Evolutionary conservation across 2,113 vertebrate genomes (phyloP).

Genomic region (Carassius gibelio): DNA sequence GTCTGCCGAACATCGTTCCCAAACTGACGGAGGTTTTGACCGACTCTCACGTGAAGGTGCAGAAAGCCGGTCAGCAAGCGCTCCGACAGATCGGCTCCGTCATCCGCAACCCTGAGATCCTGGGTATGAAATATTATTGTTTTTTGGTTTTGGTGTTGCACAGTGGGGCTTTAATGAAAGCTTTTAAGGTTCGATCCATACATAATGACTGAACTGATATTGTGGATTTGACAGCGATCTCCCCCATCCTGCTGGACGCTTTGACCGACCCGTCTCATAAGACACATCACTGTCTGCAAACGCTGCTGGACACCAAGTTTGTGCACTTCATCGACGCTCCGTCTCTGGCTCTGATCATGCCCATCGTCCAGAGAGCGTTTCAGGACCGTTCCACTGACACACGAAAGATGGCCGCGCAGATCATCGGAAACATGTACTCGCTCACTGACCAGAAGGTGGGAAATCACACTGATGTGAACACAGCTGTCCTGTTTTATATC

Average conservation of each 20-base stretch:
- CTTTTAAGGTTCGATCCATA: not conserved
- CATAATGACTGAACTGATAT: slow-evolving; percentile 10
- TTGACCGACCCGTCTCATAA: slow-evolving; percentile 93
- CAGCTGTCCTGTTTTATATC: not conserved
- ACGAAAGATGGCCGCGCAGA: slow-evolving; percentile 98
- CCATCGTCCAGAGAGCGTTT: slow-evolving; percentile 96
- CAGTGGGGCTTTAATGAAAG: not conserved
- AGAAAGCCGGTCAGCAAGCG: slow-evolving; percentile 96
- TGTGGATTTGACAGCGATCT: slow-evolving; percentile 80
- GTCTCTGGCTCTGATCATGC: slow-evolving; percentile 97
- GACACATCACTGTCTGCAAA: slow-evolving; percentile 95
- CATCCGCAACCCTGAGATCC: slow-evolving; percentile 97
- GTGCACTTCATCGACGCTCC: slow-evolving; percentile 98
- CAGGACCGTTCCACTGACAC: slow-evolving; percentile 98
- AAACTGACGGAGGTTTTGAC: slow-evolving; percentile 97
- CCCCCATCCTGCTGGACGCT: slow-evolving; percentile 92
- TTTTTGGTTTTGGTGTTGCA: too few relatives aligned
- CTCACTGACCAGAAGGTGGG: slow-evolving; percentile 96
- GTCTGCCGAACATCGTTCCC: slow-evolving; percentile 95
- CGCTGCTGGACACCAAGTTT: slow-evolving; percentile 95
- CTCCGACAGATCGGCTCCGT: slow-evolving; percentile 95
- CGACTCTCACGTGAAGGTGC: slow-evolving; percentile 96
- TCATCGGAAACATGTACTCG: slow-evolving; percentile 99
- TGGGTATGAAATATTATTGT: slow-evolving; percentile 69
- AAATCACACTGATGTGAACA: not conserved